Conservation (phyloP, 92 coral and sea anemone genomes). For the Actinostola sp. region DNA sequence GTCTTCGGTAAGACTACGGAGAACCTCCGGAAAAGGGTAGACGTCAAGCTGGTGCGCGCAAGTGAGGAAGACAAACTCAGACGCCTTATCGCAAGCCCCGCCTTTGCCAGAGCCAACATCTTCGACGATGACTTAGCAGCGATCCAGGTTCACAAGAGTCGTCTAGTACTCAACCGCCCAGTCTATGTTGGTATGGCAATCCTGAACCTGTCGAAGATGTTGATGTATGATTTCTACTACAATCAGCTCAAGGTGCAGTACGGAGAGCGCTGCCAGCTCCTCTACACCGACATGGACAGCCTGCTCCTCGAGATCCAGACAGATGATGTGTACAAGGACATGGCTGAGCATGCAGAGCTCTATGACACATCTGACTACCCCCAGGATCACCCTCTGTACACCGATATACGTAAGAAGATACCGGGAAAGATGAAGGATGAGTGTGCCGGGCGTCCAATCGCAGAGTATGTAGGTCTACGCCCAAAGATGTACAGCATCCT, state of each 20-base stretch:
- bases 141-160: conserved; percentile 25
- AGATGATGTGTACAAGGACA: conserved; percentile 28
- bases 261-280: neutral
- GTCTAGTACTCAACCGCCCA: conserved; percentile 12
- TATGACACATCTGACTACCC: conserved; percentile 37
- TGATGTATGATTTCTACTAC: conserved; percentile 38
- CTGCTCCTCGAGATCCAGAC: conserved; percentile 13
- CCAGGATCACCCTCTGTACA: conserved; percentile 1
- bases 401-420: conserved; percentile 6
- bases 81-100: neutral
- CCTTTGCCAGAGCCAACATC: conserved; percentile 29
- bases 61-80: neutral
- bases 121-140: conserved; percentile 30
- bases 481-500: conserved; percentile 22
- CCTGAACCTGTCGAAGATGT: conserved; percentile 14
- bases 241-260: conserved; percentile 1
- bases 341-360: neutral
- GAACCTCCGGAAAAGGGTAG: conserved; percentile 26
- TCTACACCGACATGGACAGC: conserved; percentile 31
- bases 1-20: conserved; percentile 58
- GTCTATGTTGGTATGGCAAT: conserved; percentile 10
- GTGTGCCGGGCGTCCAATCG: neutral
- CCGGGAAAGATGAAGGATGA: conserved; percentile 28
- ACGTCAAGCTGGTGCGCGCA: conserved; percentile 35
- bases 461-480: conserved; percentile 25